Base-by-base conservation (phyloP, 2,797 vertebrate genomes). In the Leptatherina wallacei region DNA sequence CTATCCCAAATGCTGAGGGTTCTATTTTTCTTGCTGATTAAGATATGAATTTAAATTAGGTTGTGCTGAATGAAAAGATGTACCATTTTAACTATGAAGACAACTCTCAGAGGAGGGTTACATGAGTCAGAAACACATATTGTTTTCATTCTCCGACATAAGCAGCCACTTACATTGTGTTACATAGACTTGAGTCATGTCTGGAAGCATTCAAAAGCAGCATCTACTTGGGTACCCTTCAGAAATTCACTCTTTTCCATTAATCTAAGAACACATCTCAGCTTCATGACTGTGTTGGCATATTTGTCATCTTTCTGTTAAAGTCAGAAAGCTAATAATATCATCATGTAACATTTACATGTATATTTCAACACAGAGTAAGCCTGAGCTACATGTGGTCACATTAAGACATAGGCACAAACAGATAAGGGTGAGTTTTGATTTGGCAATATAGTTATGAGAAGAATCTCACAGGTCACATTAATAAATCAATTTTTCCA, bases 21-120 rank as follows among this genome's bases (percentile, higher is more conserved):
- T 67, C 52, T 9, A 1, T 67, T 74, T 62, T 40, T n/a, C 51
- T 12, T 60, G 14, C 71, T 69, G 74, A 73, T 85, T 72, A 83
- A 69, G 61, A 47, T 73, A 73, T 84, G 77, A 78, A 70, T 82
- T 82, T 78, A 76, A 73, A 38, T 40, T 20, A 60, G 49, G 40
- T n/a, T 57, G 61, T 67, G 63, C 44, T 32, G 61, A 14, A 35
- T 63, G 75, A 63, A 49, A 44, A 75, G 38, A 55, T 64, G 74
- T 42, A 40, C 14, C 49, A 6, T 12, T 30, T 69, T 63, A 22
- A 30, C 58, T 72, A 11, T 20, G 71, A 35, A 44, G 67, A 75
- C 42, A 47, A 20, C 44, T 47, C 44, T 47, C 44, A 9, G 44
- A 33, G 32, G 68, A 75, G 74, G 14, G 27, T 29, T 56, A 52